Percentiles rank a stretch among this genome's conserved stretches.
phyloP scores from a whole-genome alignment of 2,797 vertebrate genomes.

The Cetoscarus ocellatus region DNA sequence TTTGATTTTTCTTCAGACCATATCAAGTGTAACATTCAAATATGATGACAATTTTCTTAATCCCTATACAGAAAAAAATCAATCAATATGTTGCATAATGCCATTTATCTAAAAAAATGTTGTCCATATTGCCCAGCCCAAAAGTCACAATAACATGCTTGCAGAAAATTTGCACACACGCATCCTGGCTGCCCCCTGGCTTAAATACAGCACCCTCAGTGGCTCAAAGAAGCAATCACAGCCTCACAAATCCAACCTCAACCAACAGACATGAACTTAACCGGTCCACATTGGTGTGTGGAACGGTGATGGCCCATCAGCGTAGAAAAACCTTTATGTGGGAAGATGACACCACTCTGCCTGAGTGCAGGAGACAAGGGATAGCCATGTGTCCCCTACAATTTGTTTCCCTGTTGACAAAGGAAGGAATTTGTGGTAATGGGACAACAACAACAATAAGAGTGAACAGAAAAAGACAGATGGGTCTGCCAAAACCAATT shows the following conservation, averaged over 20 bases:
- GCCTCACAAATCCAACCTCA: slow-evolving; percentile 53
- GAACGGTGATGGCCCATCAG: slow-evolving; percentile 64
- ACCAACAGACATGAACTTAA: slow-evolving; percentile 50
- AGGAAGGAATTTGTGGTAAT: slow-evolving; percentile 78
- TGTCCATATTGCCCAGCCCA: too few species aligned
- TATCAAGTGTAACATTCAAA: too few species aligned
- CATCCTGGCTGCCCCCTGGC: slow-evolving; percentile 54
- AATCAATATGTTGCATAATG: too few species aligned
- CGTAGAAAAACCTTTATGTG: slow-evolving; percentile 60
- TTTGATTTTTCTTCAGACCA: too few species aligned
- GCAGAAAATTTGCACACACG: slow-evolving; percentile 57
- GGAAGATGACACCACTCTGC: slow-evolving; percentile 74
- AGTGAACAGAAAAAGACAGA: slow-evolving; percentile 85
- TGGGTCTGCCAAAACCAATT: slow-evolving; percentile 88
- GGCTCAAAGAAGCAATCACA: slow-evolving; percentile 50
- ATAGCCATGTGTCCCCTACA: slow-evolving; percentile 72
- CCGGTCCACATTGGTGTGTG: slow-evolving; percentile 45
- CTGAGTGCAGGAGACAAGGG: slow-evolving; percentile 72
- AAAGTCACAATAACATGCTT: slow-evolving; percentile 58
- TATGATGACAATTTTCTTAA: too few species aligned
- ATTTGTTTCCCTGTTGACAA: slow-evolving; percentile 81
- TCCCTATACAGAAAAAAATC: too few species aligned
- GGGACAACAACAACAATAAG: slow-evolving; percentile 82
- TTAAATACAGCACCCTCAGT: slow-evolving; percentile 52
- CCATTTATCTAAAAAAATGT: too few species aligned